phyloP scores from a whole-genome alignment of 2,113 vertebrate species.

The Chelonoidis abingdonii region DNA sequence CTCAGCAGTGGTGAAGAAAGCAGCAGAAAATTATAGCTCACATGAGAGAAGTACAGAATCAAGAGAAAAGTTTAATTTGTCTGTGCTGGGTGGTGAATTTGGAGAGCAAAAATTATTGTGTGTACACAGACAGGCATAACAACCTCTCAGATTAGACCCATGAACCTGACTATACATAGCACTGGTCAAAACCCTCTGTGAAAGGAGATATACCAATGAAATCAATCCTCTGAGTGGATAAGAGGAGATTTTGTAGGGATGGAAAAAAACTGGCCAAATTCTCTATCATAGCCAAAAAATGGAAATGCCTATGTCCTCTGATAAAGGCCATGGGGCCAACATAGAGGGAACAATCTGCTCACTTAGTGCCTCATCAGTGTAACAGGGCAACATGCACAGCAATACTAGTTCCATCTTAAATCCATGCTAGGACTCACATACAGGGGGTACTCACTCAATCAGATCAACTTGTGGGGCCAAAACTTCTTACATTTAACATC shows the following conservation, averaged over 20 bases:
- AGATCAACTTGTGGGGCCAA: background rate
- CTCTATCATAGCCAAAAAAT: background rate
- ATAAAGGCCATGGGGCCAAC: background rate
- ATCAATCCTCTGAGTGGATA: background rate
- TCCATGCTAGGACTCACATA: background rate
- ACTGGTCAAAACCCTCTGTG: conserved; percentile 9
- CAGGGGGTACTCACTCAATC: background rate
- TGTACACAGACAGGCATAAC: background rate
- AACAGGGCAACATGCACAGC: accelerated
- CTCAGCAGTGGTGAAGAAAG: background rate
- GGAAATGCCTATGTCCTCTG: background rate
- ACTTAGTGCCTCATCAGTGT: background rate
- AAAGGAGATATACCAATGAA: background rate
- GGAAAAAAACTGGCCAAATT: background rate
- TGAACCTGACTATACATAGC: background rate
- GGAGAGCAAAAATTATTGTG: conserved; percentile 20
- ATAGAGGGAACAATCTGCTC: background rate
- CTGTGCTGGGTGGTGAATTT: background rate
- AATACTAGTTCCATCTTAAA: background rate
- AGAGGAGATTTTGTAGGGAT: background rate
- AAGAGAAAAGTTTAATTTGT: conserved; percentile 12
- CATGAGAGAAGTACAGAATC: background rate
- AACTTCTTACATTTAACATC: background rate
- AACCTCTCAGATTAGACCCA: background rate
- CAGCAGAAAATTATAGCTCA: conserved; percentile 7